phyloP scores from a whole-genome alignment of 2,888 invertebrate species.

The Scrobipalpa atriplicella region DNA sequence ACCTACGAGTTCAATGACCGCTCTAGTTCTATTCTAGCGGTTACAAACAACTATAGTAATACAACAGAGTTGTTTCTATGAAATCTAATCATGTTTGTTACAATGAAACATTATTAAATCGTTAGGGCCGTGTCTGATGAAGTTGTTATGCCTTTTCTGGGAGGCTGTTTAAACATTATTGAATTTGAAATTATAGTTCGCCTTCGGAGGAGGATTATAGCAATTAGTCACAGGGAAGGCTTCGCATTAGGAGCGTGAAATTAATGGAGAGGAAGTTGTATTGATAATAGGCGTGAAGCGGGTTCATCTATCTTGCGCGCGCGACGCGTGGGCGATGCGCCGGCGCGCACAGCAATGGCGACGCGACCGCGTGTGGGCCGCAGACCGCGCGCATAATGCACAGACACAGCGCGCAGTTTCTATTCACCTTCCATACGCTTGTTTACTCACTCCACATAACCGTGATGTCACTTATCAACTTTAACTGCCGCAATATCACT shows the following conservation, averaged over 20 bases:
- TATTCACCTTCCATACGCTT: constrained; percentile 30
- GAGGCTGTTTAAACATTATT: constrained; percentile 7
- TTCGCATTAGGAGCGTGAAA: constrained; percentile 32
- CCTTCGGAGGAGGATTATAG: constrained; percentile 9
- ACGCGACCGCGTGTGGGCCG: constrained; percentile 43
- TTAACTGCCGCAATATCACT: constrained; percentile 11
- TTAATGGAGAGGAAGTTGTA: constrained; percentile 35
- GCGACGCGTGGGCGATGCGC: constrained; percentile 36
- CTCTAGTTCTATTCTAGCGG: constrained; percentile 72
- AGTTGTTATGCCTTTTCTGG: constrained; percentile 23
- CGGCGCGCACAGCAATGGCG: constrained; percentile 22
- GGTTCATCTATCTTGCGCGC: constrained; percentile 44
- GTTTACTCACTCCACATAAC: constrained; percentile 33
- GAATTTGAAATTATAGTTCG: constrained; percentile 14
- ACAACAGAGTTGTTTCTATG: constrained; percentile 35
- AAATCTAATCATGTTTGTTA: constrained; percentile 27
- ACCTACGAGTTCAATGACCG: constrained; percentile 65
- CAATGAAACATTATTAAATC: constrained; percentile 23
- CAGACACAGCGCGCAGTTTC: constrained; percentile 32
- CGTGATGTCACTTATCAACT: constrained; percentile 23
- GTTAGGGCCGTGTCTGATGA: constrained; percentile 15
- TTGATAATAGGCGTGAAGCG: constrained; percentile 41
- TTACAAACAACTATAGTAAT: constrained; percentile 40
- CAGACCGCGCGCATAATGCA: constrained; percentile 40
- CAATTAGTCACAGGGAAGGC: constrained; percentile 30